These are phyloP conservation scores for Microtus richardsoni DNA, from an alignment of 2,113 vertebrate genomes.

Conservation along the genomic window DNA sequence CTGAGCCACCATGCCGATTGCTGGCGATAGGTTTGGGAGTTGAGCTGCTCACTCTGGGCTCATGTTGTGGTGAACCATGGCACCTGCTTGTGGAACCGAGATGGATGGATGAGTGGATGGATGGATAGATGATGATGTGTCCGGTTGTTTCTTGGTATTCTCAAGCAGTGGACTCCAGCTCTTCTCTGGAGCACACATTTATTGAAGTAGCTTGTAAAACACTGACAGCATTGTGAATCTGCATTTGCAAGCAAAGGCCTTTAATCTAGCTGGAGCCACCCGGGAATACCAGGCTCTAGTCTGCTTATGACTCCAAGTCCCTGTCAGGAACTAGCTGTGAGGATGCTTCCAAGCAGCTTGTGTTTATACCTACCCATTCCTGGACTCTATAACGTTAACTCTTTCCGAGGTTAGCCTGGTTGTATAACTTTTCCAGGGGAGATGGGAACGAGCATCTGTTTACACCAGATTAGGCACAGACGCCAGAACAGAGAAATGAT, in stretches of 20 bases:
- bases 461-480: background rate
- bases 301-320: too few relatives aligned
- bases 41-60: background rate
- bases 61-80: background rate
- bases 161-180: background rate
- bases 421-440: background rate
- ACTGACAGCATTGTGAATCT: background rate
- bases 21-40: background rate
- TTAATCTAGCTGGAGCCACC: rapidly evolving
- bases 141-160: too few relatives aligned
- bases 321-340: background rate
- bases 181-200: background rate
- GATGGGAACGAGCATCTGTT: background rate
- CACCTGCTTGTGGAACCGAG: background rate
- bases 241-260: background rate
- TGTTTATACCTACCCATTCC: background rate
- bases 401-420: background rate
- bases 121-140: background rate
- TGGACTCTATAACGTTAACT: background rate
- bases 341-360: background rate
- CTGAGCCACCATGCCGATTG: background rate
- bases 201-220: background rate
- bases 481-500: background rate
- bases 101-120: background rate
- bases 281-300: rapidly evolving